A percentile compares a stretch with the other conserved stretches of the same genome.
phyloP scores from a whole-genome alignment of 2,888 invertebrate genomes.

The Hirtodrosophila alboralis region DNA sequence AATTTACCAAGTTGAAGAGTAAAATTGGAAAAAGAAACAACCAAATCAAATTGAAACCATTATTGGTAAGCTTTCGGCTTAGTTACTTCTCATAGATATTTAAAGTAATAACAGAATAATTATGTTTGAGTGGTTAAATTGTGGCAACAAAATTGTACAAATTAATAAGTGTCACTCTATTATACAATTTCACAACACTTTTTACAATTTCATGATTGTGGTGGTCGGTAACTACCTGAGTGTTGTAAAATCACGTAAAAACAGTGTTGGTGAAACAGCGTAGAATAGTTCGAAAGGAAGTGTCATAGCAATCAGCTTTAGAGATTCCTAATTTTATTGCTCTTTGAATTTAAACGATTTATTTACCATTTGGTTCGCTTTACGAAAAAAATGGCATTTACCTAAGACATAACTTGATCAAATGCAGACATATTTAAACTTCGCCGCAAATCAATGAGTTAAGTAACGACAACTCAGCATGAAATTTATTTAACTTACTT shows the following conservation, averaged over 20 bases:
- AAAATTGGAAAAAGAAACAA: neutral
- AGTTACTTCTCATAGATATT: too few relatives aligned
- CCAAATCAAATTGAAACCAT: too few relatives aligned
- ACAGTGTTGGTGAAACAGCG: neutral
- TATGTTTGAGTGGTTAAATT: too few relatives aligned
- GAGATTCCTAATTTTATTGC: neutral
- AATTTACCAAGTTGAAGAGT: neutral
- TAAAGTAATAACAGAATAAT: too few relatives aligned
- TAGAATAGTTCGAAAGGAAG: neutral
- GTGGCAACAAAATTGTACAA: too few relatives aligned
- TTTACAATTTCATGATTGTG: conserved; percentile 3
- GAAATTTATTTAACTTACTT: conserved; percentile 19
- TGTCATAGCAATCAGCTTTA: conserved; percentile 26
- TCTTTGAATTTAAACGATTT: conserved; percentile 7
- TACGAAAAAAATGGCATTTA: neutral
- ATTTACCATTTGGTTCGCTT: neutral
- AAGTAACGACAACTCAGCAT: neutral
- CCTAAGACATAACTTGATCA: neutral
- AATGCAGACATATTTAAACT: neutral
- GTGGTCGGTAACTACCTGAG: neutral
- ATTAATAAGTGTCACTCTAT: too few relatives aligned
- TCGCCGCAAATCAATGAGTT: neutral
- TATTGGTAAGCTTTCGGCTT: too few relatives aligned
- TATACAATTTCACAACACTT: neutral
- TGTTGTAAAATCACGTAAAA: neutral